phyloP scores from a whole-genome alignment of 2,797 vertebrate genomes.

The Clamator glandarius region DNA sequence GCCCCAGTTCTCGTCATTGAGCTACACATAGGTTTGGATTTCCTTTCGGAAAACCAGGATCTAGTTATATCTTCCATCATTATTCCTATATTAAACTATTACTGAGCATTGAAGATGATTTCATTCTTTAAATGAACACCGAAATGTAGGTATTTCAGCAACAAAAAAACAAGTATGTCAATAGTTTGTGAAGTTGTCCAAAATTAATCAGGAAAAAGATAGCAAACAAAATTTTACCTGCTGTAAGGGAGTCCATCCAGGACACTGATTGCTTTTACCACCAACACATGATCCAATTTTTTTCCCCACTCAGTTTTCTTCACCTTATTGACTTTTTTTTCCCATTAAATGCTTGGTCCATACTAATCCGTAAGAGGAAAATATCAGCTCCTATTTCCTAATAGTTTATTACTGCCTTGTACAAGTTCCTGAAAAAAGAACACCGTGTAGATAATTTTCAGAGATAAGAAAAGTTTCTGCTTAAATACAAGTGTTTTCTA shows the following conservation, averaged over 20 bases:
- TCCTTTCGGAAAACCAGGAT: neutral
- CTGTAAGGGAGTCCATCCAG: neutral
- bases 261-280: neutral
- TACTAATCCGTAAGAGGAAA: neutral
- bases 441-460: neutral
- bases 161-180: rapidly evolving
- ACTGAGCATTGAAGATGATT: neutral
- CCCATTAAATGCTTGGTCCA: neutral
- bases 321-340: neutral
- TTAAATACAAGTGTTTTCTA: neutral
- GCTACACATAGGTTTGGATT: neutral
- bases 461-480: neutral
- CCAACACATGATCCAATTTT: neutral
- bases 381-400: neutral
- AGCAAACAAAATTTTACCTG: neutral
- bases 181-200: neutral
- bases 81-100: neutral
- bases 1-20: neutral
- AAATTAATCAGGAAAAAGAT: neutral
- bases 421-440: neutral
- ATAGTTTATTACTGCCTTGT: neutral
- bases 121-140: neutral
- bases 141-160: neutral
- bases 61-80: rapidly evolving
- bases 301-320: neutral